Conservation (phyloP, 2,797 vertebrate genomes). For the Microctenopoma stevenorrisi region DNA sequence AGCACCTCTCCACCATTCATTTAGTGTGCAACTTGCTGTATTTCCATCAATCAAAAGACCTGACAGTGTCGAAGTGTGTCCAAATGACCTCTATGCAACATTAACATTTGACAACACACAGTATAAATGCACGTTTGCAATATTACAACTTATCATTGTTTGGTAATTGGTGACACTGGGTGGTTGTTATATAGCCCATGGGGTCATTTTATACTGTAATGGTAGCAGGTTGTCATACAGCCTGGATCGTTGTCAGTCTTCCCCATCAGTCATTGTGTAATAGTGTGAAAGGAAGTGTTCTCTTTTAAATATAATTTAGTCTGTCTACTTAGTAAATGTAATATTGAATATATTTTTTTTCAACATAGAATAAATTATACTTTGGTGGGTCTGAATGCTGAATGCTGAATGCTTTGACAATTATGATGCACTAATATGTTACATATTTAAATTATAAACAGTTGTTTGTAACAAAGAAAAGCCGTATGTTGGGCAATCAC, state of each 20-base stretch:
- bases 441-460: neutral
- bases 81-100: conserved; percentile 75
- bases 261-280: conserved; percentile 61
- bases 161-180: conserved; percentile 78
- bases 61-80: conserved; percentile 58
- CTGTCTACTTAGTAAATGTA: conserved; percentile 13
- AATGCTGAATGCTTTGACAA: too few species aligned
- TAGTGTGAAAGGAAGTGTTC: conserved; percentile 37
- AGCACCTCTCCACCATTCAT: conserved; percentile 56
- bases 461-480: neutral
- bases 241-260: conserved; percentile 53
- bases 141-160: conserved; percentile 79
- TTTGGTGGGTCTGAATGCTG: neutral
- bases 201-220: conserved; percentile 79
- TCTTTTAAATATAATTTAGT: conserved; percentile 38
- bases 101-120: conserved; percentile 77
- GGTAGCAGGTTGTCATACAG: conserved; percentile 69
- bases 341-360: conserved; percentile 30
- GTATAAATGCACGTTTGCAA: conserved; percentile 69
- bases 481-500: neutral
- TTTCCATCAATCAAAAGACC: conserved; percentile 66
- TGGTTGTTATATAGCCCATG: conserved; percentile 68
- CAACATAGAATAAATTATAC: conserved; percentile 2
- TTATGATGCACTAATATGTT: too few species aligned
- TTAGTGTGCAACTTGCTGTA: conserved; percentile 60